Conservation (phyloP, 2,797 vertebrate species). For the Ibycter americanus region DNA sequence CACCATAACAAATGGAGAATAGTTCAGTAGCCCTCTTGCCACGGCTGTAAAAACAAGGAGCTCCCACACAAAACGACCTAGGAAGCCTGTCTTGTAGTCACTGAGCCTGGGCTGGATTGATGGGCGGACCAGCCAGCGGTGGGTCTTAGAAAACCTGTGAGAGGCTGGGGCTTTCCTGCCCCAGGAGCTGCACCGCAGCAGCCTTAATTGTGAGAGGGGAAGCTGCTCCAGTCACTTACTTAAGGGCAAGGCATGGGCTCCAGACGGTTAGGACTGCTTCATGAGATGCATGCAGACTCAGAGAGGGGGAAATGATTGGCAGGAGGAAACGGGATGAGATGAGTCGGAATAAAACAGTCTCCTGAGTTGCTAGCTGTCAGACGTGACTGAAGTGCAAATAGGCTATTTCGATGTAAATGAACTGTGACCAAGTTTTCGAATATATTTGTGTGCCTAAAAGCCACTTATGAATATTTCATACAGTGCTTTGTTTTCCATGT, state of each 20-base stretch:
- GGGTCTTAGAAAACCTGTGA: neutral
- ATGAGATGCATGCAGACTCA: neutral
- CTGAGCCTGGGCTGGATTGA: neutral
- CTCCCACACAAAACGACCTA: neutral
- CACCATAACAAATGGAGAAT: neutral
- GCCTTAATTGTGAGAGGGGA: neutral
- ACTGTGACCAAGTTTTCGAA: neutral
- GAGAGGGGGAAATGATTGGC: neutral
- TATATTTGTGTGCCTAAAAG: neutral
- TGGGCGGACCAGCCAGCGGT: neutral
- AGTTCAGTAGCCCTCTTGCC: neutral
- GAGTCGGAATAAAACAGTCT: neutral
- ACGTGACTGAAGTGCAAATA: neutral
- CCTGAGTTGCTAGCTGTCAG: neutral
- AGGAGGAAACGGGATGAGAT: neutral
- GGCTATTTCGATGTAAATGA: neutral
- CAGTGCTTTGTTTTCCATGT: neutral
- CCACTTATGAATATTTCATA: neutral
- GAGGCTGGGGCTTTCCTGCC: neutral
- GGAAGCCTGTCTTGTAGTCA: neutral
- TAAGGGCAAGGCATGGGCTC: neutral
- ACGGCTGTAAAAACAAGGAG: neutral
- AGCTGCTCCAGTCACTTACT: neutral
- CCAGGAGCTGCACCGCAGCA: neutral
- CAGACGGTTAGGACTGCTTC: neutral